These are phyloP conservation scores for Pogonomyrmex californicus DNA, from an alignment of 1,140 invertebrate species.

Conservation along the genomic window DNA sequence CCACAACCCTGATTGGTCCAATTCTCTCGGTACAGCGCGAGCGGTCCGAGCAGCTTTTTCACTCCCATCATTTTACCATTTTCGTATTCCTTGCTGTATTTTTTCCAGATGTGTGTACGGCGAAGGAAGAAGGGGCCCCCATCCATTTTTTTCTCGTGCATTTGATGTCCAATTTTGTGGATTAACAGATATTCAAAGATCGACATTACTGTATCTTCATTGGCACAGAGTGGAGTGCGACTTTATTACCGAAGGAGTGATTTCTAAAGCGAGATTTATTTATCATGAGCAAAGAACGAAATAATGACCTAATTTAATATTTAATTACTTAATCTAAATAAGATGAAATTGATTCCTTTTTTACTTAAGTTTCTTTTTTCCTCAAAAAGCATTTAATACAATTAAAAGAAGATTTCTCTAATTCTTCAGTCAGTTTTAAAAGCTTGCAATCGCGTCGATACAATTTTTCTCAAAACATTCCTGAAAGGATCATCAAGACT, in stretches of 20 bases:
- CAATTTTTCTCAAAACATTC: background rate
- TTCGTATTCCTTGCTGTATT: constrained; percentile 20
- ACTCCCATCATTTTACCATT: constrained; percentile 27
- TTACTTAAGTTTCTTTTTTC: background rate
- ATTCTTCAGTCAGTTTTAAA: constrained; percentile 1
- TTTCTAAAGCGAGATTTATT: background rate
- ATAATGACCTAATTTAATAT: constrained; percentile 3
- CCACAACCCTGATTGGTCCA: constrained; percentile 73
- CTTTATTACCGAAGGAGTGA: constrained; percentile 6
- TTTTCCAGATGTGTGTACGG: background rate
- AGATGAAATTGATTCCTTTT: background rate
- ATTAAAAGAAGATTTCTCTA: background rate
- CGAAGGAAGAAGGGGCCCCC: background rate
- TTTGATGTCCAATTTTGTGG: constrained; percentile 56
- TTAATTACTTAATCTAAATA: background rate
- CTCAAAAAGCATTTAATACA: background rate
- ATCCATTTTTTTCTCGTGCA: constrained; percentile 21
- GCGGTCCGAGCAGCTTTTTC: constrained; percentile 61
- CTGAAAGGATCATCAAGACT: background rate
- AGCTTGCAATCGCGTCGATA: background rate
- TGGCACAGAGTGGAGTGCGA: background rate
- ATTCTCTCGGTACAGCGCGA: constrained; percentile 69
- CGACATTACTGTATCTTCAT: constrained; percentile 11
- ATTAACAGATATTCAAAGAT: constrained; percentile 68
- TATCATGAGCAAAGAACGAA: background rate